These are phyloP conservation scores for Aphidius ervi DNA, from an alignment of 1,140 invertebrate species.

Conservation along the genomic window DNA sequence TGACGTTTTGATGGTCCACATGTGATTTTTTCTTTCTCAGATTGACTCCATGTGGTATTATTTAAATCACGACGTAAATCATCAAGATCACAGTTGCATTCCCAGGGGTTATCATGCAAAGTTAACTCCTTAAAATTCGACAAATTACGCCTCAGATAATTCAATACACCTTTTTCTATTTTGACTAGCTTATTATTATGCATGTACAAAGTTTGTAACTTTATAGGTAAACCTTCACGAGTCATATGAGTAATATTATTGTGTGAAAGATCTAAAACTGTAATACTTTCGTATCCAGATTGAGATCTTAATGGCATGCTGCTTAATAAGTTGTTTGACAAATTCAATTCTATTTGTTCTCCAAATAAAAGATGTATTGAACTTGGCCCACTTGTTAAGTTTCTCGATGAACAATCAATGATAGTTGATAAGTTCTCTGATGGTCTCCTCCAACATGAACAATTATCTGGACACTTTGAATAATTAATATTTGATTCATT, in stretches of 20 bases:
- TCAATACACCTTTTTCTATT: conserved; percentile 42
- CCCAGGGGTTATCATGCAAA: conserved; percentile 62
- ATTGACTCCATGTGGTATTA: too few relatives aligned
- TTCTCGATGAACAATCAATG: conserved; percentile 54
- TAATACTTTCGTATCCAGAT: conserved; percentile 47
- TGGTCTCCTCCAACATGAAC: conserved; percentile 50
- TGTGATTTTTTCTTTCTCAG: conserved; percentile 43
- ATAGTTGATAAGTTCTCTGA: conserved; percentile 44
- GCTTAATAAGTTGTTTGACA: conserved; percentile 52
- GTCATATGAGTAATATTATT: conserved; percentile 54
- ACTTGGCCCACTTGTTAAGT: conserved; percentile 40
- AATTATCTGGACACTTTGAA: conserved; percentile 47
- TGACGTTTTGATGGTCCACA: conserved; percentile 43
- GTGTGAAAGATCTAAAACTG: conserved; percentile 49
- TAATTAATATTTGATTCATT: conserved; percentile 26
- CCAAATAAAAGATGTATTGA: conserved; percentile 31
- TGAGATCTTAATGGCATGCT: conserved; percentile 38
- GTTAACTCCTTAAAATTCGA: conserved; percentile 42
- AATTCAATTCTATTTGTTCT: conserved; percentile 49
- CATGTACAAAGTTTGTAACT: conserved; percentile 51
- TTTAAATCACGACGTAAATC: conserved; percentile 58
- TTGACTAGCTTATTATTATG: conserved; percentile 54
- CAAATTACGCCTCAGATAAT: conserved; percentile 41
- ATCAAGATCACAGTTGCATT: conserved; percentile 58
- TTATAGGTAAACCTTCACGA: conserved; percentile 22